Base-by-base conservation (phyloP, 1,140 invertebrate genomes). In the Tribolium madens region DNA sequence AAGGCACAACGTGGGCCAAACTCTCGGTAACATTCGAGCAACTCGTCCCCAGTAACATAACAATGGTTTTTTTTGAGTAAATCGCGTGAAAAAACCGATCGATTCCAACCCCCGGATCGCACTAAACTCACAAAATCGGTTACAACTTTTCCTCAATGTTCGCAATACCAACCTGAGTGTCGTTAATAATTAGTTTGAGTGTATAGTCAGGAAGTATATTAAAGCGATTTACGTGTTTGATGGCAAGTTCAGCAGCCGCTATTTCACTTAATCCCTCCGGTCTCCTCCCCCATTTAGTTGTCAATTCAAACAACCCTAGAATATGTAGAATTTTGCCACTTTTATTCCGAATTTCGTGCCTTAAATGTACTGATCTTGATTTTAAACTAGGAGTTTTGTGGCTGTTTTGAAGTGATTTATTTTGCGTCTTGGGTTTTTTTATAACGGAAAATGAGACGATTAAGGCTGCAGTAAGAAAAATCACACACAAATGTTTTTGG, bases 21-120 rank as follows among this genome's bases (percentile, higher is more conserved):
- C 92, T 93, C 86, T 96, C 95, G 0, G 95, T 96, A 15, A 97
- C 95, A 81, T 96, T 95, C 0, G 94, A 95, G 83, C 94, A 96
- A 0, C 94, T 92, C 0, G 93, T 92, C n/a, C 95, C 95, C 33
- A 97, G 87, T 13, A 97, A 84, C 88, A 97, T 93, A 14, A 91
- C 81, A 3, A 91, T 89, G n/a, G 89, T 88, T 5, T 89, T 87
- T 31, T 91, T 89, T 0, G 92, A 92, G 87, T 97, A 97, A n/a
- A 97, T 88, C 4, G 96, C 93, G 87, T 97, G 93, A 87, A 96
- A 97, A 83, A 97, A 95, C 53, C 94, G 91, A 85, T 97, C 94
- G 48, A 96, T 93, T 1, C 93, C 95, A 7, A 95, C 92, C 7
- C 96, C 96, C 3, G 95, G 92, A 87, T 97, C 95, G 84, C 95